A percentile compares a stretch with the other conserved stretches of the same genome.
These are phyloP conservation scores for Parnassius orleans DNA, from an alignment of 2,888 invertebrate genomes.

Conservation along the genomic window DNA sequence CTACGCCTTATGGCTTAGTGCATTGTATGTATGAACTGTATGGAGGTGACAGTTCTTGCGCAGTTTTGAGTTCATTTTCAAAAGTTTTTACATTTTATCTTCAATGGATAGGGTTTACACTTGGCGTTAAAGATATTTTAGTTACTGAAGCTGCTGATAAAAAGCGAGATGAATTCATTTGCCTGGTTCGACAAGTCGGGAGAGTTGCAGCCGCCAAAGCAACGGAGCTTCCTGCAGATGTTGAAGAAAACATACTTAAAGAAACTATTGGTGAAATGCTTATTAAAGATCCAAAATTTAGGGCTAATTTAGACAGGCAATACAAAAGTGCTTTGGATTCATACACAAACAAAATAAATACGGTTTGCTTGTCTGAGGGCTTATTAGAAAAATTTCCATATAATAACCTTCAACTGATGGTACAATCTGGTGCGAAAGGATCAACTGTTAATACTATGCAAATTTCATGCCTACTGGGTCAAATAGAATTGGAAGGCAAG, in stretches of 20 bases:
- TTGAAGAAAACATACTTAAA: slow-evolving; percentile 80
- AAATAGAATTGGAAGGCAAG: slow-evolving; percentile 99
- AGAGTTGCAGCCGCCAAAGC: slow-evolving; percentile 84
- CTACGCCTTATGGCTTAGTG: slow-evolving; percentile 95
- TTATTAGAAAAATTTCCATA: slow-evolving; percentile 93
- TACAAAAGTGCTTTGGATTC: slow-evolving; percentile 90
- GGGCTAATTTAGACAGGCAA: slow-evolving; percentile 89
- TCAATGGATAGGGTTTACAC: slow-evolving; percentile 95
- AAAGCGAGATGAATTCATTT: slow-evolving; percentile 85
- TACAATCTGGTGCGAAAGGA: slow-evolving; percentile 99
- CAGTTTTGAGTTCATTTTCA: slow-evolving; percentile 92
- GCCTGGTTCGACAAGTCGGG: slow-evolving; percentile 83
- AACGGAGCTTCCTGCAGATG: slow-evolving; percentile 83
- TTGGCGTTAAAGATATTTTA: slow-evolving; percentile 97
- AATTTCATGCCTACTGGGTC: slow-evolving; percentile 98
- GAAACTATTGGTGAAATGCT: slow-evolving; percentile 87
- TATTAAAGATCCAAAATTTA: slow-evolving; percentile 86
- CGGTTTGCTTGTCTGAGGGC: slow-evolving; percentile 91
- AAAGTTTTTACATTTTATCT: slow-evolving; percentile 95
- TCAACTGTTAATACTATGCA: slow-evolving; percentile 98
- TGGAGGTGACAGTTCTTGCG: slow-evolving; percentile 91
- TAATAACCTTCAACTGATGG: slow-evolving; percentile 99
- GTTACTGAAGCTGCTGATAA: slow-evolving; percentile 87
- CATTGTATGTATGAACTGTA: slow-evolving; percentile 98
- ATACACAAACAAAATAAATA: slow-evolving; percentile 95